Conservation (phyloP, 2,797 vertebrate genomes). For the Pygocentrus nattereri region DNA sequence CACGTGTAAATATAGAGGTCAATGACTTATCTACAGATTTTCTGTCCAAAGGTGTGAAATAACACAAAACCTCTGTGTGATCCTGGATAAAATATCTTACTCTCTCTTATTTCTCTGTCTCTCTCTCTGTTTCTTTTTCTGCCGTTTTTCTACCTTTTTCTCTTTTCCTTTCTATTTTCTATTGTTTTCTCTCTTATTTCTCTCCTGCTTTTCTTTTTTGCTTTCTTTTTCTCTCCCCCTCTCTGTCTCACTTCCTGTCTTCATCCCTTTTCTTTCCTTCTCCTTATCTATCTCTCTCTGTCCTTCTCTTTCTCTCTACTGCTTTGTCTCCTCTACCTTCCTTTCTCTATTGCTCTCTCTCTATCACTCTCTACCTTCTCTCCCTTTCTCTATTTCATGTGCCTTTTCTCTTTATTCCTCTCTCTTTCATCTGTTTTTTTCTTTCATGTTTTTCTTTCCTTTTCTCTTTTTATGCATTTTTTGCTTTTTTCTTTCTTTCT, state of each 20-base stretch:
- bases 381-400: too few species aligned
- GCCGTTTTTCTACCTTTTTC: background rate
- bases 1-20: background rate
- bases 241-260: too few species aligned
- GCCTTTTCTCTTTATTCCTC: background rate
- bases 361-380: background rate
- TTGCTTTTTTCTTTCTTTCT: too few species aligned
- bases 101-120: background rate
- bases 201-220: background rate
- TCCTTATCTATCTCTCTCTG: background rate
- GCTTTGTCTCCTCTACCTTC: background rate
- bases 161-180: background rate
- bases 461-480: background rate
- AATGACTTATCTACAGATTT: slow-evolving; percentile 7
- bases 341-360: background rate
- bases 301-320: background rate
- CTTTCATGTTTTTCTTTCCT: background rate
- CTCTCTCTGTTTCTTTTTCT: background rate
- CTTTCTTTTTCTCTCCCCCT: background rate
- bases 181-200: background rate
- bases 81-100: slow-evolving; percentile 7
- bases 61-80: background rate
- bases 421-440: background rate
- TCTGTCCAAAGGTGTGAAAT: background rate
- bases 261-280: background rate